phyloP scores from a whole-genome alignment of 2,113 vertebrate species.

The Anolis sagrei region DNA sequence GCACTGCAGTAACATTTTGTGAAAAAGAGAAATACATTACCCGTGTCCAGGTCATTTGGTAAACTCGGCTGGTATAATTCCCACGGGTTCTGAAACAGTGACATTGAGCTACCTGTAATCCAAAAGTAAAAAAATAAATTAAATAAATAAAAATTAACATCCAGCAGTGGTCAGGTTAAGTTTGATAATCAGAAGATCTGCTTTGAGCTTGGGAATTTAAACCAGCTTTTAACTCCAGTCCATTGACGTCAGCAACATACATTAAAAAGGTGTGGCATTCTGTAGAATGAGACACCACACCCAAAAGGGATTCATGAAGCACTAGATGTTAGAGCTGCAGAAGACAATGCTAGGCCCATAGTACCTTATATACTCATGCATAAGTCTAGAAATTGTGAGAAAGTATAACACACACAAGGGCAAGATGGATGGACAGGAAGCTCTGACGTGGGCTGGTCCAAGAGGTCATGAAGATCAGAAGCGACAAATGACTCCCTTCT shows the following conservation, averaged over 20 bases:
- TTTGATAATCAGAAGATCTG: neutral
- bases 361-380: neutral
- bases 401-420: too few species aligned
- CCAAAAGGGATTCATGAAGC: slow-evolving; percentile 6
- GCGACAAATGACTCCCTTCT: too few species aligned
- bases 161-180: neutral
- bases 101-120: slow-evolving; percentile 57
- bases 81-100: slow-evolving; percentile 53
- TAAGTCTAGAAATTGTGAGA: too few species aligned
- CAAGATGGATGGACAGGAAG: too few species aligned
- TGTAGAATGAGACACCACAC: slow-evolving; percentile 26
- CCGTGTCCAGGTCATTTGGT: slow-evolving; percentile 19
- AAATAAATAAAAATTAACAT: neutral
- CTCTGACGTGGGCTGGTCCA: too few species aligned
- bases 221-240: slow-evolving; percentile 10
- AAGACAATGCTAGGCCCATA: neutral
- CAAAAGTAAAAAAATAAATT: slow-evolving; percentile 16
- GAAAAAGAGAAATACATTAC: neutral
- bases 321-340: neutral
- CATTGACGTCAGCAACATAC: neutral
- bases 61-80: slow-evolving; percentile 8
- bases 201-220: slow-evolving; percentile 19
- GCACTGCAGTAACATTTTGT: accelerated
- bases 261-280: neutral
- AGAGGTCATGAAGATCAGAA: too few species aligned